Evolutionary conservation across 1,140 invertebrate genomes (phyloP), one percentile per base, ranked within the genome.

Genomic region (Papilio aristodemus): DNA sequence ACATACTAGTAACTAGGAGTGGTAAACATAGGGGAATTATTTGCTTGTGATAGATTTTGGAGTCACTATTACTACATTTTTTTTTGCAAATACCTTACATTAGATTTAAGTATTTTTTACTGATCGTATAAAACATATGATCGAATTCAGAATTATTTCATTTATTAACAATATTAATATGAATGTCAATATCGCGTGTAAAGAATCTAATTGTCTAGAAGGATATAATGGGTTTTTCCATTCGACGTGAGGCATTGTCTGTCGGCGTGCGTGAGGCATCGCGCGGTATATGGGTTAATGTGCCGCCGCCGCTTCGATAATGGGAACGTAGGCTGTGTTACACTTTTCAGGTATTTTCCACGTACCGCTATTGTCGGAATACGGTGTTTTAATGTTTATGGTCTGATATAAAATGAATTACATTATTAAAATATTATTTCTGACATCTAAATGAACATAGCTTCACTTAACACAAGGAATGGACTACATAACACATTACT

Each of bases 291-390:
- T 22, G 22, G 46, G 46, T 50, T 50, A 50, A 22, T 50, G 46
- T 50, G 46, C 19, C 46, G 46, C 17, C 46, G 46, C 46, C 46
- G 22, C 46, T 50, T 50, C 19, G 17, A 50, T 50, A 50, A 50
- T 50, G 46, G 8, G 4, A 50, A 50, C 46, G 9, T 46, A 11
- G 6, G 46, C 46, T 54, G 22, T 9, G 46, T 17, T 22, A 22
- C 19, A 10, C 19, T 54, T 17, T 54, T 8, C 19, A 54, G 19
- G 10, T 54, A 50, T 54, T 54, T 54, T 11, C 46, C 10, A 54
- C 46, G n/a, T 22, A 22, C 17, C 10, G 8, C 10, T 50, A 50
- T 54, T 54, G 46, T 54, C 19, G 46, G 10, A 54, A 25, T 25
- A 54, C 19, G 10, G 8, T 2, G 43, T 46, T 46, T 46, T 46